Conservation (phyloP, 2,113 vertebrate genomes). For the Python bivittatus region DNA sequence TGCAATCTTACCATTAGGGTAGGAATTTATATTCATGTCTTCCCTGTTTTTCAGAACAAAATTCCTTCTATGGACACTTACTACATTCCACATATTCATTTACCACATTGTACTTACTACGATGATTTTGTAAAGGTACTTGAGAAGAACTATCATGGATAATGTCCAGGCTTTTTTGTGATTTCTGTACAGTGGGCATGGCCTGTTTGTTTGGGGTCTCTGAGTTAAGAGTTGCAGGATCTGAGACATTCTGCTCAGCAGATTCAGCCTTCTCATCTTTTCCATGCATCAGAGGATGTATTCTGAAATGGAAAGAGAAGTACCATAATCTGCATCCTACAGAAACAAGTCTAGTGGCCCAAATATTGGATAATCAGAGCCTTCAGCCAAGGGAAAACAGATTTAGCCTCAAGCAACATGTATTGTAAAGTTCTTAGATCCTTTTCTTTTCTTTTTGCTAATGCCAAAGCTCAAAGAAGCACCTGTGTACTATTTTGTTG, state of each 20-base stretch:
- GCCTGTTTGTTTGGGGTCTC: not conserved
- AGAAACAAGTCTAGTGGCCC: not conserved
- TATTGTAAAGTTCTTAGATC: not conserved
- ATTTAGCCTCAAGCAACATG: not conserved
- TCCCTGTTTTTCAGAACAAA: not conserved
- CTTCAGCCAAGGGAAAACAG: not conserved
- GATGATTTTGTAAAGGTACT: not conserved
- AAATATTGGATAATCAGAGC: not conserved
- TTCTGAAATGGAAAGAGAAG: constrained; percentile 20
- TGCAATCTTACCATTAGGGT: not conserved
- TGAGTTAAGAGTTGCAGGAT: not conserved
- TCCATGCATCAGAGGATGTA: not conserved
- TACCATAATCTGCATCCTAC: not conserved
- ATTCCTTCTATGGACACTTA: not conserved
- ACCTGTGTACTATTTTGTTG: not conserved
- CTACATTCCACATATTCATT: not conserved
- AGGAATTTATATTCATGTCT: not conserved
- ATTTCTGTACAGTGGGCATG: not conserved
- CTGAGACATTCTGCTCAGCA: not conserved
- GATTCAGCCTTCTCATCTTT: constrained; percentile 11
- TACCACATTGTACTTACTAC: constrained; percentile 46
- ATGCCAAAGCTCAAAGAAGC: not conserved
- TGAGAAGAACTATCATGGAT: not conserved
- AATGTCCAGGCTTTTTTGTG: not conserved
- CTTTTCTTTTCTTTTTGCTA: not conserved